A percentile compares a stretch with the other conserved stretches of the same genome.
Evolutionary conservation across 1,140 invertebrate species (phyloP).

Genomic region (Zaprionus kolodkinae): DNA sequence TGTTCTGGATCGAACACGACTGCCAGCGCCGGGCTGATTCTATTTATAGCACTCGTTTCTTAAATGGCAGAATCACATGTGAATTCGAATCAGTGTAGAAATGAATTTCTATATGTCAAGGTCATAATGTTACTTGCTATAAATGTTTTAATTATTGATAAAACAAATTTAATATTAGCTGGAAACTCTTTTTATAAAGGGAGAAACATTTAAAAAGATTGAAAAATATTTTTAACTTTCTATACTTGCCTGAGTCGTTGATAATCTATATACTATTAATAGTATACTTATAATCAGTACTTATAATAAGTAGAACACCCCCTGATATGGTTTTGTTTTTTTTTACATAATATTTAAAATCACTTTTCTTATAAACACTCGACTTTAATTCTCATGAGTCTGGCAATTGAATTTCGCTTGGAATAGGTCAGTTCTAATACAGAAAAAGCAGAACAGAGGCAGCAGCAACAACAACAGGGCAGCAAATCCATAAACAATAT

Average conservation of each 20-base stretch:
- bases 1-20: constrained; percentile 8
- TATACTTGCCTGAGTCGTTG: too few relatives aligned
- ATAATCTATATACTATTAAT: not conserved
- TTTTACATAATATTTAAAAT: constrained; percentile 34
- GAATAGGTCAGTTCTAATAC: constrained; percentile 70
- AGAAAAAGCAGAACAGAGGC: not conserved
- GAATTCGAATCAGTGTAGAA: not conserved
- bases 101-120: not conserved
- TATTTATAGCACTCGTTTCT: constrained; percentile 21
- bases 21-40: not conserved
- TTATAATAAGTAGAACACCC: not conserved
- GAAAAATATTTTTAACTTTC: too few relatives aligned
- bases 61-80: constrained; percentile 1
- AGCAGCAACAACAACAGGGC: constrained; percentile 22
- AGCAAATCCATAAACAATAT: constrained; percentile 31
- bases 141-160: not conserved
- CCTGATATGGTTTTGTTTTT: constrained; percentile 5
- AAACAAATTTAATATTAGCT: not conserved
- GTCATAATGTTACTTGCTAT: not conserved
- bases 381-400: constrained; percentile 3
- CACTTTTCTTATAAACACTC: constrained; percentile 20
- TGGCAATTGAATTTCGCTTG: constrained; percentile 70
- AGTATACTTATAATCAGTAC: not conserved
- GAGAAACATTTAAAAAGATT: too few relatives aligned
- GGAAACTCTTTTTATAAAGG: too few relatives aligned